Evolutionary conservation across 2,113 vertebrate genomes (phyloP), one percentile per base, ranked within the genome.

Genomic region (Coreoperca whiteheadi): DNA sequence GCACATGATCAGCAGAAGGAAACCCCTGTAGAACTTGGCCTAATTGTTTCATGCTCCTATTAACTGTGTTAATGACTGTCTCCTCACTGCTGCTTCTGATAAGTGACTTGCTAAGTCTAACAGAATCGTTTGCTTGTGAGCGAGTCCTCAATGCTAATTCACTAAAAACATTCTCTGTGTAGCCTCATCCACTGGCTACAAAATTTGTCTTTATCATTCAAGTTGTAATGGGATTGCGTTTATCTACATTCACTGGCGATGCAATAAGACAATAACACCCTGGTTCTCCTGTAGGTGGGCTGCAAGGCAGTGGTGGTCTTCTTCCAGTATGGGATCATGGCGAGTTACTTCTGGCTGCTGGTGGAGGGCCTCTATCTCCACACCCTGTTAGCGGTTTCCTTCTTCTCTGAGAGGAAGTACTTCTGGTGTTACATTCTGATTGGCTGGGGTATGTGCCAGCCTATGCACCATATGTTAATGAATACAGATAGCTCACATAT

Each of bases 351-450:
- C 93, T 99, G 98, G 98, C 94, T 99, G 79, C 95, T 99, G 3
- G 97, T 99, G 65, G 98, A 99, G 90, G 98, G 97, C 39, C 94
- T 99, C 14, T 99, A 99, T 83, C 97, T 99, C 68, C 97, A 99
- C 78, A 95, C 97, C 0, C 95, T 99, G 64, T 93, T 99, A 48
- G 95, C 96, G 8, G 91, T 98, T 85, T 98, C 98, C 88, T 99
- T 99, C 95, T 99, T 98, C 96, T 97, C 97, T 0, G 96, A 99
- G 91, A 97, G 90, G 89, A 99, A 97, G 88, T 99, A 96, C 92
- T 96, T 99, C 89, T 97, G 96, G 95, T 95, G 96, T 90, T 99
- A 98, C 93, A 96, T 98, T 51, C 79, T 94, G 74, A 96, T 99
- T 0, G 98, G 98, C 80, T 99, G 98, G 98, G 98, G 98, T 99